Base-by-base conservation (phyloP, 2,888 invertebrate species). In the Amphimallon solstitiale region DNA sequence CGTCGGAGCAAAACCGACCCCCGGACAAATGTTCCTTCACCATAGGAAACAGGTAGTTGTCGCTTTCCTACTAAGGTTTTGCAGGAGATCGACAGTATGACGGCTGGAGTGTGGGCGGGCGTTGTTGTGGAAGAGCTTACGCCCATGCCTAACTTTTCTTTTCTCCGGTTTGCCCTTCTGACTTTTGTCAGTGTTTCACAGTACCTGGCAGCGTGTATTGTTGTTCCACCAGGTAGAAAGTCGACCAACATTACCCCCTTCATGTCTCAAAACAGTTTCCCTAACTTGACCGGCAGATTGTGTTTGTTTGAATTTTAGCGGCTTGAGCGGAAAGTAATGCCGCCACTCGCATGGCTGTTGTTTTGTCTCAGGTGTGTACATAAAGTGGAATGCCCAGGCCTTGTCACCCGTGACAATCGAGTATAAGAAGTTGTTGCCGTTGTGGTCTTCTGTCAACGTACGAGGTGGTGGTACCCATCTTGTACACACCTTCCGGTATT, bases 281-380 rank as follows among this genome's bases (percentile, higher is more conserved):
- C 17, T 51, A 23, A 56, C 15, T 56, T 56, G 12, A 17, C 38
- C 38, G 40, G n/a, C n/a, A n/a, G n/a, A n/a, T n/a, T n/a, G n/a
- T n/a, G n/a, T n/a, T n/a, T n/a, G n/a, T 40, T 59, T 59, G 59
- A 59, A 59, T 43, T 59, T 59, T 43, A n/a, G 38, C 43, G 43
- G 59, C 59, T 59, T 59, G 21, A 23, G 21, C 21, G 59, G 40
- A 59, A 21, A n/a, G 12, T 40, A 40, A 14, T 59, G 19, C 38
- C 59, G 17, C 3, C 40, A 59, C 21, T 59, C 43, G 38, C 23
- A 43, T 40, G 59, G 17, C 38, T 59, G 59, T 14, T 59, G 40
- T 17, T 54, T 54, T 29, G 12, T 54, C 37, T 40, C 17, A 19
- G 43, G 59, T 38, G 59, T 43, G n/a, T n/a, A n/a, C n/a, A n/a